phyloP scores from a whole-genome alignment of 2,888 invertebrate genomes.

The Eupithecia dodoneata region DNA sequence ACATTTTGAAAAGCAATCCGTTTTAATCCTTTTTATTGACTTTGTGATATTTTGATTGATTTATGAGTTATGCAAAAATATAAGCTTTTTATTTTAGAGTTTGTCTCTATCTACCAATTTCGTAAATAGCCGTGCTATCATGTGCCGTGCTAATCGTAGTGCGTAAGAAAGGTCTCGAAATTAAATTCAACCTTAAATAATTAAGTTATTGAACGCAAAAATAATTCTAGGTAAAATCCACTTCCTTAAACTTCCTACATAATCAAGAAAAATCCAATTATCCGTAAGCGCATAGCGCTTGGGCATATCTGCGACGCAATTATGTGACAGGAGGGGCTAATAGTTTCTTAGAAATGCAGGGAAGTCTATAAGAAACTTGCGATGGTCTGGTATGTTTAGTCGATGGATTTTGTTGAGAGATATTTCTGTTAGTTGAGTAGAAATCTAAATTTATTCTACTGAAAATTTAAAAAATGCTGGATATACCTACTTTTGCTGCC shows the following conservation, averaged over 20 bases:
- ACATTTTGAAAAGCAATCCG: slow-evolving; percentile 1
- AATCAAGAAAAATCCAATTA: neutral
- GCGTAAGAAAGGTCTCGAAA: too few species aligned
- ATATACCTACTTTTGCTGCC: neutral
- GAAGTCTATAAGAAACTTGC: slow-evolving; percentile 8
- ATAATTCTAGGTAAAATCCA: neutral
- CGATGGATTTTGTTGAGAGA: slow-evolving; percentile 2
- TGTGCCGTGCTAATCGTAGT: too few species aligned
- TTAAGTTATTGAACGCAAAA: neutral
- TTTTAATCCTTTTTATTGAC: neutral
- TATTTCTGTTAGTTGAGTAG: neutral
- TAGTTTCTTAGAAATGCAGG: slow-evolving; percentile 19
- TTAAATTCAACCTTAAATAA: too few species aligned
- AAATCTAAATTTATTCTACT: neutral
- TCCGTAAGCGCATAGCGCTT: neutral
- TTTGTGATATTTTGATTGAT: neutral
- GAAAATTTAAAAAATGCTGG: neutral
- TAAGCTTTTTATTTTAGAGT: neutral
- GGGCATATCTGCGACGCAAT: neutral
- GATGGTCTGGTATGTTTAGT: neutral
- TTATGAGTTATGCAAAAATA: neutral
- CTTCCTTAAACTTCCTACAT: neutral
- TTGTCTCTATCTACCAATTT: neutral
- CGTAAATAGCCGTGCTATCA: neutral
- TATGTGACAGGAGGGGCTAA: slow-evolving; percentile 5